Percentiles rank a stretch among this genome's conserved stretches.
These are phyloP conservation scores for Climacteris rufus DNA, from an alignment of 2,113 vertebrate species.

Conservation along the genomic window DNA sequence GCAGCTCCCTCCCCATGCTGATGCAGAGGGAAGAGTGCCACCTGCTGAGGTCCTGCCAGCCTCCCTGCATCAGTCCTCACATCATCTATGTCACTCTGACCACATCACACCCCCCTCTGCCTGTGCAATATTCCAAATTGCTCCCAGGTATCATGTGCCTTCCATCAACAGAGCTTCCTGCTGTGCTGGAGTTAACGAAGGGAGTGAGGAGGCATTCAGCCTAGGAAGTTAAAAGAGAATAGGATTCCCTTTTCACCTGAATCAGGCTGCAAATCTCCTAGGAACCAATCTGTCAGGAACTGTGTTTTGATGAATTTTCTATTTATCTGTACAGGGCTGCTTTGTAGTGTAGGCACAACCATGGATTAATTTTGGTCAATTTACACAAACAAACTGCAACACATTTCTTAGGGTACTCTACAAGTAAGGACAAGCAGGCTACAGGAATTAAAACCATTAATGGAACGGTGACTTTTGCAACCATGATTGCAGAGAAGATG, in stretches of 20 bases:
- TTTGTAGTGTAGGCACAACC: neutral
- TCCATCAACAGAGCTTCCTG: neutral
- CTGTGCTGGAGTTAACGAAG: neutral
- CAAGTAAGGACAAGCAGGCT: neutral
- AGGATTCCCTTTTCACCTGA: neutral
- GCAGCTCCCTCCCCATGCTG: neutral
- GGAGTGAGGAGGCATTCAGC: neutral
- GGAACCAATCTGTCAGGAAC: neutral
- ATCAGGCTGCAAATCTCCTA: neutral
- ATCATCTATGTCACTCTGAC: neutral
- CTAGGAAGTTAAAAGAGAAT: neutral
- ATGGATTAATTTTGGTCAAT: neutral
- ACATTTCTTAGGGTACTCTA: neutral
- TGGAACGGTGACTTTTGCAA: neutral
- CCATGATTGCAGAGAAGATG: neutral
- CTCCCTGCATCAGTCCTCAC: neutral
- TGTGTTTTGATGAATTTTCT: neutral
- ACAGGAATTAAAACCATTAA: neutral
- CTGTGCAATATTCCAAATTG: neutral
- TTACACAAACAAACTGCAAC: neutral
- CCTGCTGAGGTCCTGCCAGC: conserved; percentile 17
- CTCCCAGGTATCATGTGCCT: neutral
- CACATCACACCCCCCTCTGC: neutral
- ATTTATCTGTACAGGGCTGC: neutral
- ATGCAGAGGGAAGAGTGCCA: conserved; percentile 33